These are phyloP conservation scores for Pegoplata infirma DNA, from an alignment of 2,888 invertebrate species.

Conservation along the genomic window DNA sequence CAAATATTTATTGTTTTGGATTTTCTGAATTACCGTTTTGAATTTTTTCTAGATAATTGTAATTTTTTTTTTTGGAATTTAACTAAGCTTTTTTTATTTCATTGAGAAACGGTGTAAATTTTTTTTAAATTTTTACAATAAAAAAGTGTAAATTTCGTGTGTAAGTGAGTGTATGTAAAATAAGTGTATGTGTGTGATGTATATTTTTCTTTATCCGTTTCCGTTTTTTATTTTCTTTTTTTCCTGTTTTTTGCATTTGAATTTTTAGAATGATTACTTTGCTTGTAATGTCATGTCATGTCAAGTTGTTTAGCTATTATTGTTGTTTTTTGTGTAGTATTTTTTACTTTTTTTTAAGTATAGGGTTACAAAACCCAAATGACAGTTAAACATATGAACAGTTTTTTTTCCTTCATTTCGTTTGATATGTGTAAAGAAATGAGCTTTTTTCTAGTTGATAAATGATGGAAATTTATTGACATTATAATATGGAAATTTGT, in stretches of 20 bases:
- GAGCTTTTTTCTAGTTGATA: slow-evolving; percentile 43
- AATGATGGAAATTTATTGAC: slow-evolving; percentile 60
- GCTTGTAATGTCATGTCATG: slow-evolving; percentile 60
- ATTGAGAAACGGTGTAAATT: slow-evolving; percentile 1
- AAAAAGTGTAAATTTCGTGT: slow-evolving; percentile 54
- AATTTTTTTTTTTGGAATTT: too few relatives aligned
- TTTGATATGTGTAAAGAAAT: slow-evolving; percentile 35
- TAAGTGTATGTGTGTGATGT: background rate
- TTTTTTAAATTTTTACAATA: background rate
- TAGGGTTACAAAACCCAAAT: slow-evolving; percentile 42
- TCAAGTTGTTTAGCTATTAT: slow-evolving; percentile 40
- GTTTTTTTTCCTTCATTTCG: too few relatives aligned
- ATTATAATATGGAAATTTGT: slow-evolving; percentile 48
- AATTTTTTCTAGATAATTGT: too few relatives aligned
- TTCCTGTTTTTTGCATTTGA: slow-evolving; percentile 44
- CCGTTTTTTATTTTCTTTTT: background rate
- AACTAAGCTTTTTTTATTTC: too few relatives aligned
- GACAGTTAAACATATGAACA: slow-evolving; percentile 50
- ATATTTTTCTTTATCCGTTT: background rate
- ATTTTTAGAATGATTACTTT: slow-evolving; percentile 58
- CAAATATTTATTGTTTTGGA: too few relatives aligned
- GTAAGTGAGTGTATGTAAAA: background rate
- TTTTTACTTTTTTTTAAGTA: background rate
- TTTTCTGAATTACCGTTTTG: too few relatives aligned
- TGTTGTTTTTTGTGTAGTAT: slow-evolving; percentile 8